phyloP scores from a whole-genome alignment of 2,888 invertebrate genomes.

The Trissoscelio sp. region DNA sequence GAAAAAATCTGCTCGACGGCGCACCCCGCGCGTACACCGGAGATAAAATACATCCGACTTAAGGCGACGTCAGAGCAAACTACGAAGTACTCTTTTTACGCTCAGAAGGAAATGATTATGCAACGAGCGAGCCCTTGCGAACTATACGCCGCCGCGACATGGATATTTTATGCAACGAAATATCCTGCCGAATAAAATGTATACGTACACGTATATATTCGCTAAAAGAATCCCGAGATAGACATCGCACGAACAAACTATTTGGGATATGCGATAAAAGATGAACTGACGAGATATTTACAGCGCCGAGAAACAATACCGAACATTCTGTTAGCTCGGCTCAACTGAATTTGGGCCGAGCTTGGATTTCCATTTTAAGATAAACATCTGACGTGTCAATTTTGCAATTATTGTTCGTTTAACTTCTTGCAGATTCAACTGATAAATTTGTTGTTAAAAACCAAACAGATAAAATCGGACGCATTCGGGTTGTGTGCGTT shows the following conservation, averaged over 20 bases:
- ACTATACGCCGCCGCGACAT: slow-evolving; percentile 44
- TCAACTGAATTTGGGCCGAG: slow-evolving; percentile 20
- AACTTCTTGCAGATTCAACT: neutral
- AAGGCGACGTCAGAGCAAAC: slow-evolving; percentile 46
- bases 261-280: slow-evolving; percentile 60
- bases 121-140: slow-evolving; percentile 56
- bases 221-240: slow-evolving; percentile 56
- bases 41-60: slow-evolving; percentile 56
- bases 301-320: slow-evolving; percentile 49
- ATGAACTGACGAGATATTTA: slow-evolving; percentile 57
- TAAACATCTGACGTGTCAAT: slow-evolving; percentile 32
- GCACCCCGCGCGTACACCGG: slow-evolving; percentile 21
- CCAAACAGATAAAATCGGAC: no score
- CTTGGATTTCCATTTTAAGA: slow-evolving; percentile 21
- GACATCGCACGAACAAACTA: slow-evolving; percentile 56
- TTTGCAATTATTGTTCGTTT: slow-evolving; percentile 3
- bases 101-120: slow-evolving; percentile 67
- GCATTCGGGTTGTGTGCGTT: no score
- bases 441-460: no score
- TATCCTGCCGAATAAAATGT: slow-evolving; percentile 52
- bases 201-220: slow-evolving; percentile 46
- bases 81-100: slow-evolving; percentile 64
- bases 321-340: neutral
- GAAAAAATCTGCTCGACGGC: slow-evolving; percentile 53
- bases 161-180: slow-evolving; percentile 64